Percentiles rank a stretch among this genome's conserved stretches.
These are phyloP conservation scores for Lamproptera curius DNA, from an alignment of 2,888 invertebrate genomes.

Conservation along the genomic window DNA sequence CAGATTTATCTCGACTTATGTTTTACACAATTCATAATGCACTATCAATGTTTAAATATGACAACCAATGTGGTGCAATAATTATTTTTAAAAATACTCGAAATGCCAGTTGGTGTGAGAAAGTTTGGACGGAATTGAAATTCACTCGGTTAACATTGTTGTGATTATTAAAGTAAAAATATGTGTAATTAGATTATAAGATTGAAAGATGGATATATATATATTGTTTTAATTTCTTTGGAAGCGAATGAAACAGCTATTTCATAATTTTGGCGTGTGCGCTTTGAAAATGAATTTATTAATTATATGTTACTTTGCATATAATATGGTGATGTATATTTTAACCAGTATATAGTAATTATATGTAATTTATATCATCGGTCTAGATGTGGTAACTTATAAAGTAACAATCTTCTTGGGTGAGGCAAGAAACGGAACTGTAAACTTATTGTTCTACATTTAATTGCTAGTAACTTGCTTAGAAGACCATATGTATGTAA, in stretches of 20 bases:
- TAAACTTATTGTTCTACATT: no score
- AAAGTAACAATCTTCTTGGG: no score
- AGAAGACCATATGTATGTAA: no score
- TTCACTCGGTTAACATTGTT: slow-evolving; percentile 26
- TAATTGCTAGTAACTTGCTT: no score
- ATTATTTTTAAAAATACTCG: no score
- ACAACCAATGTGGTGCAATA: no score
- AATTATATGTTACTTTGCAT: not conserved
- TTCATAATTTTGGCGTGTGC: not conserved
- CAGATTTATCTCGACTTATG: no score
- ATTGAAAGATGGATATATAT: not conserved
- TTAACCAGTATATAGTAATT: not conserved
- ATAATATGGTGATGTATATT: not conserved
- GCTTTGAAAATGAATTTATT: not conserved
- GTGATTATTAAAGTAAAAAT: slow-evolving; percentile 31
- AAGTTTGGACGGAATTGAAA: slow-evolving; percentile 6
- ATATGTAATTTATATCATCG: no score
- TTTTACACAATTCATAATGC: no score
- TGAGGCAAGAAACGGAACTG: no score
- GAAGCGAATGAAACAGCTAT: not conserved
- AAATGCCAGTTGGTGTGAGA: not conserved
- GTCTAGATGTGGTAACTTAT: no score
- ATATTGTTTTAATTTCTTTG: slow-evolving; percentile 1
- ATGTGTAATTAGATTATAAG: not conserved
- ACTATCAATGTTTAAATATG: no score